Evolutionary conservation across 1,140 invertebrate genomes (phyloP).

Genomic region (Zaprionus ghesquierei): DNA sequence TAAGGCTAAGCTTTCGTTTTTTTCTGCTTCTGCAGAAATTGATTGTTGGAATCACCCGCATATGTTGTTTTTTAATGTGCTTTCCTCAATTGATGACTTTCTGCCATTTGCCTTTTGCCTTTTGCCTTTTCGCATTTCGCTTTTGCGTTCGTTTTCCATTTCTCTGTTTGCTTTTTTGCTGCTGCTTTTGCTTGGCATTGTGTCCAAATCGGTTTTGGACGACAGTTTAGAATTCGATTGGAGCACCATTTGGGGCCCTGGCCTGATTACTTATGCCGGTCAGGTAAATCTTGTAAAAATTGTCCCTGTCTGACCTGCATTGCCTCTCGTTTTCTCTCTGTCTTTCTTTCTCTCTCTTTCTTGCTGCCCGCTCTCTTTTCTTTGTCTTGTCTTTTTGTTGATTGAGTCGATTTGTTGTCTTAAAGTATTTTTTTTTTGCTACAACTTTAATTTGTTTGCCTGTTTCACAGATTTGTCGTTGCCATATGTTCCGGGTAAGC

Average conservation of each 20-base stretch:
- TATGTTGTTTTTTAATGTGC: slow-evolving; percentile 1
- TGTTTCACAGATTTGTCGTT: slow-evolving; percentile 7
- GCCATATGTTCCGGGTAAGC: slow-evolving; percentile 59
- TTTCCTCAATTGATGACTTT: slow-evolving; percentile 41
- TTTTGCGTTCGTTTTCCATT: slow-evolving; percentile 9
- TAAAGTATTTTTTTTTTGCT: slow-evolving; percentile 41
- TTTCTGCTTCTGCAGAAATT: background rate
- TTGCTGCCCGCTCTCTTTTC: slow-evolving; percentile 18
- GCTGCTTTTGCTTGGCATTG: slow-evolving; percentile 15
- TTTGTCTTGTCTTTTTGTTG: slow-evolving; percentile 15
- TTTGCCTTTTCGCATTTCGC: slow-evolving; percentile 2
- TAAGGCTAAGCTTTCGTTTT: background rate
- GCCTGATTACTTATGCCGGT: slow-evolving; percentile 75
- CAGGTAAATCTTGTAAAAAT: slow-evolving; percentile 77
- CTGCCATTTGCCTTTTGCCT: slow-evolving; percentile 6
- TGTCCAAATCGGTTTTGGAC: slow-evolving; percentile 71
- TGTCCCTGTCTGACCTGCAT: slow-evolving; percentile 24
- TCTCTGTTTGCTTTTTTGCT: slow-evolving; percentile 14
- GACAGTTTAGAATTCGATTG: slow-evolving; percentile 78
- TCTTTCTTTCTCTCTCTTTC: background rate
- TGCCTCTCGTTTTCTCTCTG: slow-evolving; percentile 7
- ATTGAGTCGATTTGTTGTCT: slow-evolving; percentile 72
- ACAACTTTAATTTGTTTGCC: slow-evolving; percentile 71
- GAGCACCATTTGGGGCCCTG: slow-evolving; percentile 6
- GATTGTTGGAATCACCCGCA: slow-evolving; percentile 12